Evolutionary conservation across 2,797 vertebrate species (phyloP).

Genomic region (Eospalax fontanierii): DNA sequence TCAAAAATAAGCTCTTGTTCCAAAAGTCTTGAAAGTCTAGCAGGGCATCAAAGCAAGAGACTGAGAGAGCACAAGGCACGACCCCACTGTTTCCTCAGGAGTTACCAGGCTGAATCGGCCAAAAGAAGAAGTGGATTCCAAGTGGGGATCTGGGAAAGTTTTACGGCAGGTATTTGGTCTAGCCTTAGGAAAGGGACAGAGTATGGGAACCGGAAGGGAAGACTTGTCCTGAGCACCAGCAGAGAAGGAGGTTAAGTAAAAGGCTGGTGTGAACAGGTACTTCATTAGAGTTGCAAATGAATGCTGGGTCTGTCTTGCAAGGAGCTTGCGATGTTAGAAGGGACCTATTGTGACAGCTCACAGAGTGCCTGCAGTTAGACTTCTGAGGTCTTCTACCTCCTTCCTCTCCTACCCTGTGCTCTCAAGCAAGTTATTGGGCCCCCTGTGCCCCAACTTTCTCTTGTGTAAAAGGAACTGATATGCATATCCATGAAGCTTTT

Average conservation of each 20-base stretch:
- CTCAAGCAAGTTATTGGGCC: neutral
- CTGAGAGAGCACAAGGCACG: neutral
- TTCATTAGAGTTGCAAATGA: neutral
- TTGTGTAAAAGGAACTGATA: neutral
- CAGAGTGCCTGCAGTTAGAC: neutral
- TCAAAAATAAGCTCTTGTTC: neutral
- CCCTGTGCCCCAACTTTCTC: neutral
- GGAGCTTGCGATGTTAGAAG: neutral
- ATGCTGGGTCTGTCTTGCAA: neutral
- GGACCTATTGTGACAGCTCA: no score
- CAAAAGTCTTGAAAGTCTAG: neutral
- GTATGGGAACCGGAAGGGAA: neutral
- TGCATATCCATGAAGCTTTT: neutral
- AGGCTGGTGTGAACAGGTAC: neutral
- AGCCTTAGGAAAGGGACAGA: neutral
- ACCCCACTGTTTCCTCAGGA: neutral
- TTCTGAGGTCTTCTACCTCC: neutral
- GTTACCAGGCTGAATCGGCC: neutral
- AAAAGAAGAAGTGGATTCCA: neutral
- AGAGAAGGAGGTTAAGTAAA: neutral
- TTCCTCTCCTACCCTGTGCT: neutral
- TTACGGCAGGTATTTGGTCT: neutral
- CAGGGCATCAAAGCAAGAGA: neutral
- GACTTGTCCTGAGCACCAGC: neutral
- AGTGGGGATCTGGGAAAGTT: fast-evolving